A percentile compares a stretch with the other conserved stretches of the same genome.
phyloP scores from a whole-genome alignment of 2,113 vertebrate genomes.

The Bettongia penicillata region DNA sequence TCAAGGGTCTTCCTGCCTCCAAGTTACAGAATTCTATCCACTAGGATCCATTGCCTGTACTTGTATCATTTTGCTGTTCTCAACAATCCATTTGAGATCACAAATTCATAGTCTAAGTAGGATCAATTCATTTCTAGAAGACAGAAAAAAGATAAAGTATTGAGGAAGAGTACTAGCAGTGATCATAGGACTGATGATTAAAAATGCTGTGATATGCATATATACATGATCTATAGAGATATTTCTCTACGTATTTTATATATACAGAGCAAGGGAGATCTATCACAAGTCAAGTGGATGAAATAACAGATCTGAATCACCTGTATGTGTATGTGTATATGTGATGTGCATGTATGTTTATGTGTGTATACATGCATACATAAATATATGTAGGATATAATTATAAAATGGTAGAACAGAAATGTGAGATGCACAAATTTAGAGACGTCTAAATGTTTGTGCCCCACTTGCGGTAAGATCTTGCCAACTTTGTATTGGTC shows the following conservation, averaged over 20 bases:
- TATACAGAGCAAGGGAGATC: not conserved
- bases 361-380: not conserved
- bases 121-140: constrained; percentile 5
- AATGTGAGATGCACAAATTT: too few species aligned
- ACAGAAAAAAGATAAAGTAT: not conserved
- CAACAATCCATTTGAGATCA: not conserved
- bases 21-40: not conserved
- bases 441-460: not conserved
- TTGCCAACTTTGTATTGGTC: not conserved
- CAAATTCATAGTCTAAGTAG: not conserved
- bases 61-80: not conserved
- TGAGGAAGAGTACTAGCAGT: not conserved
- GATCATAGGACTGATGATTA: not conserved
- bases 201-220: not conserved
- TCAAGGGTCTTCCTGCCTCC: not conserved
- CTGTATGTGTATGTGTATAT: not conserved
- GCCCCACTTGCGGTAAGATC: not conserved
- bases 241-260: not conserved
- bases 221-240: too few species aligned
- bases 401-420: too few species aligned
- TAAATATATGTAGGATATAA: not conserved
- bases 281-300: not conserved
- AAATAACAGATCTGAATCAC: not conserved
- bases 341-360: not conserved
- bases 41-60: not conserved